Evolutionary conservation across 2,888 invertebrate species (phyloP).

Genomic region (Calameuta idolon): DNA sequence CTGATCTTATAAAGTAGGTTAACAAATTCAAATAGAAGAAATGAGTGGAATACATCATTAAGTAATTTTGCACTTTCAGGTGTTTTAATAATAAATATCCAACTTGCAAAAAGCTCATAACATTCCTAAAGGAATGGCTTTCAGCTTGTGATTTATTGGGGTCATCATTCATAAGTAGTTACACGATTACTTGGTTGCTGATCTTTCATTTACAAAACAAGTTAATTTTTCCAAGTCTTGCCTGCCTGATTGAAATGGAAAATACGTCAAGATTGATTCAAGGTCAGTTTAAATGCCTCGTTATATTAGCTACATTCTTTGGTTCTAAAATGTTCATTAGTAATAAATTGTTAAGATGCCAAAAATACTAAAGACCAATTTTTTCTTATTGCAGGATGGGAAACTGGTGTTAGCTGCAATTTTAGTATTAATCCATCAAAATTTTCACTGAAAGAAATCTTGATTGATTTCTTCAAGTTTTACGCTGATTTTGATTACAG

Average conservation of each 20-base stretch:
- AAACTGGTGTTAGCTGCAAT: constrained; percentile 35
- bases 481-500: constrained; percentile 66
- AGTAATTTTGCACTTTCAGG: constrained; percentile 45
- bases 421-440: constrained; percentile 18
- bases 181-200: constrained; percentile 71
- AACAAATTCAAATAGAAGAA: neutral
- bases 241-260: constrained; percentile 47
- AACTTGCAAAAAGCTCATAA: constrained; percentile 68
- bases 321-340: neutral
- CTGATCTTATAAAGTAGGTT: constrained; percentile 59
- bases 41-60: constrained; percentile 17
- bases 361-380: neutral
- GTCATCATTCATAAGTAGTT: constrained; percentile 65
- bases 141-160: constrained; percentile 57
- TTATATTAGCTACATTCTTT: neutral
- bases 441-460: constrained; percentile 43
- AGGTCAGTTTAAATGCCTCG: neutral
- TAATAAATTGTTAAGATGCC: neutral
- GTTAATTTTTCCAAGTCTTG: constrained; percentile 64
- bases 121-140: constrained; percentile 73
- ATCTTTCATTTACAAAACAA: constrained; percentile 72
- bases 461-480: constrained; percentile 65
- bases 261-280: constrained; percentile 35
- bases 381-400: constrained; percentile 53
- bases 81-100: constrained; percentile 63